These are phyloP conservation scores for Harmothoe impar DNA, from an alignment of 2,888 invertebrate species.

Conservation along the genomic window DNA sequence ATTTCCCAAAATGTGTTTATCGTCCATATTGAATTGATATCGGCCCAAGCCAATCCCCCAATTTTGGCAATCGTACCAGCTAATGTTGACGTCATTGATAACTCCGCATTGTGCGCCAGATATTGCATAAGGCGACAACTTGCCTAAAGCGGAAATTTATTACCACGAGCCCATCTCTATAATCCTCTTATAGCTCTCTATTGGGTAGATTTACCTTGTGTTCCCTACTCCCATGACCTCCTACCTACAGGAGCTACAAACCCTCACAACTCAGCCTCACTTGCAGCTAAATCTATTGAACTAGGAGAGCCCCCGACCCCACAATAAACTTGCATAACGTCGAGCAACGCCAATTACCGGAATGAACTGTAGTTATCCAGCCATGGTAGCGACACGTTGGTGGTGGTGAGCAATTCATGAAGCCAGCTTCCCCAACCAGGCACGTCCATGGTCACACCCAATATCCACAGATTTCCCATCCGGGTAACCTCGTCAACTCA, in stretches of 20 bases:
- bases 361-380: background rate
- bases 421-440: background rate
- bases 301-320: background rate
- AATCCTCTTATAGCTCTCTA: background rate
- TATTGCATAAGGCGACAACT: conserved; percentile 5
- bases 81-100: background rate
- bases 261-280: background rate
- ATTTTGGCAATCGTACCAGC: no score
- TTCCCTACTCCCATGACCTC: background rate
- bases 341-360: conserved; percentile 19
- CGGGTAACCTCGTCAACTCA: no score
- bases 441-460: background rate
- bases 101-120: background rate
- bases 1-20: no score
- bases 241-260: background rate
- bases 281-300: conserved; percentile 3
- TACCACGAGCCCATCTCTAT: background rate
- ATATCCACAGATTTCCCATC: background rate
- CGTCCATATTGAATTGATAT: no score
- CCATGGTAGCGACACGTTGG: background rate
- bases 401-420: background rate
- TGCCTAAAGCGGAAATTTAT: conserved; percentile 11
- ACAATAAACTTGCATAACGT: background rate
- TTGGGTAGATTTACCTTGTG: background rate
- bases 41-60: no score